phyloP scores from a whole-genome alignment of 2,888 invertebrate genomes.

The Eupithecia tripunctaria region DNA sequence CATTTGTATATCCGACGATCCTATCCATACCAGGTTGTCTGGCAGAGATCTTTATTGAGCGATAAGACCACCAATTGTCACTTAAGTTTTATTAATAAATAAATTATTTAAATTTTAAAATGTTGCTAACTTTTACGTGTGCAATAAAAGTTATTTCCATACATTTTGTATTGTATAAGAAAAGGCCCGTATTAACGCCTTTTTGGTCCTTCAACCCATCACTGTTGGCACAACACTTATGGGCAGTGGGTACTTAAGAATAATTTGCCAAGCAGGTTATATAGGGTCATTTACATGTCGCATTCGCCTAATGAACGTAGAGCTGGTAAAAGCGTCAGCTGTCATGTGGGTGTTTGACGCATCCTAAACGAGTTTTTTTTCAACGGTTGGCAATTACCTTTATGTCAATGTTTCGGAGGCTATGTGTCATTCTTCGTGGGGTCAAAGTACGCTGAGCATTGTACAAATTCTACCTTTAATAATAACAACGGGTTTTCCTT shows the following conservation, averaged over 20 bases:
- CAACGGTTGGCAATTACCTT: conserved; percentile 10
- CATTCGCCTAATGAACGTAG: conserved; percentile 30
- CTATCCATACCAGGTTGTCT: no score
- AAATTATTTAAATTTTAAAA: no score
- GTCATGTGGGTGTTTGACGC: conserved; percentile 43
- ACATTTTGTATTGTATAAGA: no score
- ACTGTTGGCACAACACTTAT: background rate
- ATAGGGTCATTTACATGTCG: conserved; percentile 20
- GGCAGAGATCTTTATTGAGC: no score
- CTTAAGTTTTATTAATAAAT: no score
- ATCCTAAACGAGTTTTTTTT: conserved; percentile 35
- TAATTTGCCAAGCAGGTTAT: conserved; percentile 7
- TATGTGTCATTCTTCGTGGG: conserved; percentile 6
- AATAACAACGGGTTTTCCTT: no score
- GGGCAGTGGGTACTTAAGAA: conserved; percentile 2
- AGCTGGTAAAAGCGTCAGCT: conserved; percentile 43
- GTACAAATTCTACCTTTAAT: conserved; percentile 10
- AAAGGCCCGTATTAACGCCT: background rate
- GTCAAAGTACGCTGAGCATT: conserved; percentile 29
- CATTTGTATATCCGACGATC: no score
- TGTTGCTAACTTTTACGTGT: no score
- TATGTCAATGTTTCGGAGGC: background rate
- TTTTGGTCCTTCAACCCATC: background rate
- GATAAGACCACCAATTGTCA: no score
- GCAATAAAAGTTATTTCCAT: no score